Conservation (phyloP, 2,113 vertebrate genomes). For the Phycodurus eques region DNA sequence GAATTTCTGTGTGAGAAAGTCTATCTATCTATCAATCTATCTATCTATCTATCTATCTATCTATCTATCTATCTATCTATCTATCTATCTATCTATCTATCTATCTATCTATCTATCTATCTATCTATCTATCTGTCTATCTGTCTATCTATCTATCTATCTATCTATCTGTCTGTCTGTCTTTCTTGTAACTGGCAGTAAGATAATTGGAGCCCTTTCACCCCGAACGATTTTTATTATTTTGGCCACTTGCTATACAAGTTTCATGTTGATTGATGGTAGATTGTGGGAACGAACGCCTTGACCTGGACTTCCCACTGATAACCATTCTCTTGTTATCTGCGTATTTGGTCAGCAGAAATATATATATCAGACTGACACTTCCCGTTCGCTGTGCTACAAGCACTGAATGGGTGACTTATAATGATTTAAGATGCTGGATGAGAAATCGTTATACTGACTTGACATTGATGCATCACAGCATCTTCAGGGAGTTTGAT, state of each 20-base stretch:
- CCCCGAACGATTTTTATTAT: not conserved
- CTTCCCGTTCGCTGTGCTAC: slow-evolving; percentile 21
- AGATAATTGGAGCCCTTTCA: not conserved
- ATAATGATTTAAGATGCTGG: not conserved
- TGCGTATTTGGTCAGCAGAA: slow-evolving; percentile 27
- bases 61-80: not conserved
- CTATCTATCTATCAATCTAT: no score
- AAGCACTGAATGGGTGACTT: not conserved
- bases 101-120: no score
- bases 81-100: no score
- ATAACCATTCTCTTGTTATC: slow-evolving; percentile 43
- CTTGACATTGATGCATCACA: not conserved
- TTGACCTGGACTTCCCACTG: slow-evolving; percentile 48
- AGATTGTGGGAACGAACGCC: slow-evolving; percentile 48
- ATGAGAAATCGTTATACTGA: not conserved
- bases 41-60: no score
- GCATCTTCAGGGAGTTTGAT: not conserved
- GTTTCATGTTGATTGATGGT: slow-evolving; percentile 18
- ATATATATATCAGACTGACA: slow-evolving; percentile 14
- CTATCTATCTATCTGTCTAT: not conserved
- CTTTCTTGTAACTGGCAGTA: not conserved
- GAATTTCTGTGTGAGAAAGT: no score
- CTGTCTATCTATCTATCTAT: no score
- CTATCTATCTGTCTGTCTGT: no score
- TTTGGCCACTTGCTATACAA: not conserved